Conservation (phyloP, 2,888 invertebrate species). For the Phasia obesa region DNA sequence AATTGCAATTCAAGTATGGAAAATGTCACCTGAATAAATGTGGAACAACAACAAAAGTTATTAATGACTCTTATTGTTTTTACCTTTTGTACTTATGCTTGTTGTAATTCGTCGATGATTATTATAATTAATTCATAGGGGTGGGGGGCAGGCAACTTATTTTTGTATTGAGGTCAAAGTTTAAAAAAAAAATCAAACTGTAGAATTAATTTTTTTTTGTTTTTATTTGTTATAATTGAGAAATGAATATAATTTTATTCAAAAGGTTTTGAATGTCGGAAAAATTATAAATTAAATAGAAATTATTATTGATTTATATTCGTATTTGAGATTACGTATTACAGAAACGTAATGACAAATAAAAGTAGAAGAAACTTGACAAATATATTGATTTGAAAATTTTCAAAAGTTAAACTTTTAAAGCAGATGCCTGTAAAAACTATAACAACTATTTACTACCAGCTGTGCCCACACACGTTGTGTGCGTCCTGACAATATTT, state of each 20-base stretch:
- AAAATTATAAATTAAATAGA: neutral
- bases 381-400: too few relatives aligned
- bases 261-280: neutral
- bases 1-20: slow-evolving; percentile 63
- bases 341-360: too few relatives aligned
- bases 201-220: neutral
- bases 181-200: neutral
- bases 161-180: slow-evolving; percentile 10
- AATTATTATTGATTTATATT: too few relatives aligned
- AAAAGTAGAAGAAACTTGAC: too few relatives aligned
- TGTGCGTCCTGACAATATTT: too few relatives aligned
- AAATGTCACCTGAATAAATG: slow-evolving; percentile 6
- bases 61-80: slow-evolving; percentile 32
- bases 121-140: slow-evolving; percentile 33
- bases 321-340: too few relatives aligned
- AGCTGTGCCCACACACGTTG: too few relatives aligned
- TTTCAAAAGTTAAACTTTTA: too few relatives aligned
- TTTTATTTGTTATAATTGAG: slow-evolving; percentile 7
- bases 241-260: slow-evolving; percentile 17
- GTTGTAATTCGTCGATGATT: slow-evolving; percentile 11
- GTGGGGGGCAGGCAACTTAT: neutral
- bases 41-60: slow-evolving; percentile 5
- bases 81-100: slow-evolving; percentile 1
- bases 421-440: too few relatives aligned
- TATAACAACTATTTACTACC: too few relatives aligned